A percentile compares a stretch with the other conserved stretches of the same genome.
These are phyloP conservation scores for Drosophila obscura DNA, from an alignment of 1,140 invertebrate species.

Conservation along the genomic window DNA sequence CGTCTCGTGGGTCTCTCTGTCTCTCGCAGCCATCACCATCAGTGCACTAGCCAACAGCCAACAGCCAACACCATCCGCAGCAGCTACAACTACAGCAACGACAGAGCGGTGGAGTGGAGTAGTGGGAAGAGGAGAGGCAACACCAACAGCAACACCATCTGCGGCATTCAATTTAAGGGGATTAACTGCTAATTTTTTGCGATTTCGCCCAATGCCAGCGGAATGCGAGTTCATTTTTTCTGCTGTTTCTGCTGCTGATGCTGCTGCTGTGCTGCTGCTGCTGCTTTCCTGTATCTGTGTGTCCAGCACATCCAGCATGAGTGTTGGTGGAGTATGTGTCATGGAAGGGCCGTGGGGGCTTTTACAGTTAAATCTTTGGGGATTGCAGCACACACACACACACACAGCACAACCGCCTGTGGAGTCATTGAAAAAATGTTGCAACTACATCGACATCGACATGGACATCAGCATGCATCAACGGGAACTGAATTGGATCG, in stretches of 20 bases:
- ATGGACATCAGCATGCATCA: constrained; percentile 3
- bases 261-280: constrained; percentile 1
- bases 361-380: constrained; percentile 49
- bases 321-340: constrained; percentile 3
- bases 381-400: constrained; percentile 8
- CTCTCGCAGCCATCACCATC: constrained; percentile 4
- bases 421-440: constrained; percentile 47
- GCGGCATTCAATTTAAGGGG: constrained; percentile 83
- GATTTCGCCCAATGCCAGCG: constrained; percentile 74
- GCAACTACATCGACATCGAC: background rate
- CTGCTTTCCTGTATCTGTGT: constrained; percentile 20
- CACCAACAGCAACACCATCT: constrained; percentile 68
- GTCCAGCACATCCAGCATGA: constrained; percentile 22
- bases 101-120: background rate
- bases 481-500: background rate
- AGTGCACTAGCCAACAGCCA: constrained; percentile 14
- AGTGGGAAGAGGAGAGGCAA: constrained; percentile 12
- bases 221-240: constrained; percentile 55
- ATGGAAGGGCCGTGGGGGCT: constrained; percentile 39
- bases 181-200: constrained; percentile 84
- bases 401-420: constrained; percentile 52
- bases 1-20: too few species aligned
- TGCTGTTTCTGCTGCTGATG: constrained; percentile 5
- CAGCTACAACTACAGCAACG: background rate
- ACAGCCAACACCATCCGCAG: background rate